Evolutionary conservation across 2,113 vertebrate species (phyloP).

Genomic region (Pachyramphus minor): DNA sequence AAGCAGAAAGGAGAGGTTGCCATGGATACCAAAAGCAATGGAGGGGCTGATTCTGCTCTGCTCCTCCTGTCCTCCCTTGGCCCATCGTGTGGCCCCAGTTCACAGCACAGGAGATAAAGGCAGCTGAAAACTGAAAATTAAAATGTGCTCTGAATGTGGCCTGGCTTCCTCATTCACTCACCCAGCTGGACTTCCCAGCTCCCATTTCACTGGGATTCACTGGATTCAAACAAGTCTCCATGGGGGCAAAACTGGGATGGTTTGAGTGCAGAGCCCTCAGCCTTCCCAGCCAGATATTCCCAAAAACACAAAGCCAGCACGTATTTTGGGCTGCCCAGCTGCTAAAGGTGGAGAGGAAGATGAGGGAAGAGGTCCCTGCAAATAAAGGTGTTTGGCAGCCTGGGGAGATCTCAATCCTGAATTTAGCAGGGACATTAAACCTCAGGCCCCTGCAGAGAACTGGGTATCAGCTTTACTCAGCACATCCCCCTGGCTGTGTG

Average conservation of each 20-base stretch:
- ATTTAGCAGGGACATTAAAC: not conserved
- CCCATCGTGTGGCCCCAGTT: not conserved
- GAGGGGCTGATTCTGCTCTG: not conserved
- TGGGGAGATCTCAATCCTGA: not conserved
- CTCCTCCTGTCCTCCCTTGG: not conserved
- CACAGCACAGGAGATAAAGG: fast-evolving
- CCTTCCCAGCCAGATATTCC: not conserved
- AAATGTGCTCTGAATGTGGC: not conserved
- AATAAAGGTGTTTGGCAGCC: not conserved
- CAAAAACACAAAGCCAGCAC: not conserved
- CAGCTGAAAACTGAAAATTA: not conserved
- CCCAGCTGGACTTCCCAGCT: not conserved
- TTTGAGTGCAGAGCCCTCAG: not conserved
- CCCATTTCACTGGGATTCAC: not conserved
- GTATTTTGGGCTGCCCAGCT: not conserved
- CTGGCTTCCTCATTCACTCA: not conserved
- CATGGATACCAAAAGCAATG: not conserved
- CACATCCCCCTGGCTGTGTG: not conserved
- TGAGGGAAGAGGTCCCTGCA: not conserved
- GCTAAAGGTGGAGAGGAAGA: not conserved
- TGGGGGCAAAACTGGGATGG: not conserved
- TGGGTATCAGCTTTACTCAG: not conserved
- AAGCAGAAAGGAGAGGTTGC: not conserved
- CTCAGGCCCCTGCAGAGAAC: not conserved
- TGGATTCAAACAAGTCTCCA: not conserved